phyloP scores from a whole-genome alignment of 2,113 vertebrate genomes.

The Scomber scombrus region DNA sequence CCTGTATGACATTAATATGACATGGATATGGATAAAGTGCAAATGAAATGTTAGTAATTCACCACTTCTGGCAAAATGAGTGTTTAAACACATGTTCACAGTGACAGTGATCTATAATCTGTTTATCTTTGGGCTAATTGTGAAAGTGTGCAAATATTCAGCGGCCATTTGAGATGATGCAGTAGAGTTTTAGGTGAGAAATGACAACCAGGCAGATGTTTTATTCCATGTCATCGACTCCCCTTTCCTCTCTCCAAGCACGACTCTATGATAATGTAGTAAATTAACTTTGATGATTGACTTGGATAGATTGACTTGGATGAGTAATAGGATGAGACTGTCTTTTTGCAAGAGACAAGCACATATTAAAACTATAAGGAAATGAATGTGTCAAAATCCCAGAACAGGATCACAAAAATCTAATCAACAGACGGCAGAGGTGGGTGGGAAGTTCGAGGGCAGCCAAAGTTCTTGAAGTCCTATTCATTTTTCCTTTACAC shows the following conservation, averaged over 20 bases:
- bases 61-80: neutral
- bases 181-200: neutral
- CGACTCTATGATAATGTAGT: neutral
- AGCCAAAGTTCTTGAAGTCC: slow-evolving; percentile 9
- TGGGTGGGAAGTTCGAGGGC: slow-evolving; percentile 13
- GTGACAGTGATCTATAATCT: slow-evolving; percentile 9
- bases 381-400: neutral
- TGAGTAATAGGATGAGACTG: no score
- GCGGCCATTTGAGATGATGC: neutral
- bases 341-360: no score
- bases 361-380: no score
- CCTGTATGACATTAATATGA: slow-evolving; percentile 32
- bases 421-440: slow-evolving; percentile 1
- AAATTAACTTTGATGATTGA: neutral
- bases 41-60: slow-evolving; percentile 7
- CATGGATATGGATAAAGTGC: slow-evolving; percentile 5
- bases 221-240: neutral
- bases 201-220: neutral
- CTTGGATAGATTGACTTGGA: no score
- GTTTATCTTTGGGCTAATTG: slow-evolving; percentile 9
- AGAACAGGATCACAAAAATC: neutral
- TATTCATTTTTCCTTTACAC: neutral
- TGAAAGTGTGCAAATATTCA: slow-evolving; percentile 9
- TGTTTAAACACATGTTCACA: slow-evolving; percentile 25
- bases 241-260: neutral